A percentile compares a stretch with the other conserved stretches of the same genome.
phyloP scores from a whole-genome alignment of 2,113 vertebrate genomes.

The Archilochus colubris region DNA sequence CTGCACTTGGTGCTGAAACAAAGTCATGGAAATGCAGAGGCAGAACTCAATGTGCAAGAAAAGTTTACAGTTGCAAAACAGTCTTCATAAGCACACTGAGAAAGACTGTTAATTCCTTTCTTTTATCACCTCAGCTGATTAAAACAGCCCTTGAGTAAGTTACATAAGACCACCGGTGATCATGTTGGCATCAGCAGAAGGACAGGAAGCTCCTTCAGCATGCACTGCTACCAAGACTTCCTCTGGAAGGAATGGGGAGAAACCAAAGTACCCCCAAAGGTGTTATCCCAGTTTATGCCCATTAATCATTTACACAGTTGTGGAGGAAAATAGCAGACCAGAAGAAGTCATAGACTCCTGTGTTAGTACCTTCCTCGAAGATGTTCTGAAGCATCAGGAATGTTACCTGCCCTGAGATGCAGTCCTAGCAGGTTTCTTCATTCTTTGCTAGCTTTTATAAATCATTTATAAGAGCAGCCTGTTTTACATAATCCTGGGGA shows the following conservation, averaged over 20 bases:
- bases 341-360: background rate
- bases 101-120: background rate
- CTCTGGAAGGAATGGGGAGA: background rate
- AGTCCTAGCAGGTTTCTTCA: constrained; percentile 6
- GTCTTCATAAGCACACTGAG: background rate
- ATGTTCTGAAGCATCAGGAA: background rate
- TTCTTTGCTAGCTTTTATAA: constrained; percentile 46
- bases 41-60: background rate
- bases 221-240: fast-evolving
- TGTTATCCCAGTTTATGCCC: background rate
- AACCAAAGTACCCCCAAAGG: background rate
- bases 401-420: background rate
- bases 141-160: background rate
- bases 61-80: background rate
- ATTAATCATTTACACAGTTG: background rate
- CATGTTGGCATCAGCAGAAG: background rate
- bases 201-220: background rate
- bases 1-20: background rate
- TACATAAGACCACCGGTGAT: background rate
- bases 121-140: background rate
- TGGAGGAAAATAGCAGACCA: background rate
- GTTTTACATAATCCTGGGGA: constrained; percentile 36
- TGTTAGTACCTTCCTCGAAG: background rate
- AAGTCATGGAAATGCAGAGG: background rate
- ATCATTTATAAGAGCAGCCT: constrained; percentile 54